A percentile compares a stretch with the other conserved stretches of the same genome.
phyloP scores from a whole-genome alignment of 2,113 vertebrate genomes.

The Neogale vison region DNA sequence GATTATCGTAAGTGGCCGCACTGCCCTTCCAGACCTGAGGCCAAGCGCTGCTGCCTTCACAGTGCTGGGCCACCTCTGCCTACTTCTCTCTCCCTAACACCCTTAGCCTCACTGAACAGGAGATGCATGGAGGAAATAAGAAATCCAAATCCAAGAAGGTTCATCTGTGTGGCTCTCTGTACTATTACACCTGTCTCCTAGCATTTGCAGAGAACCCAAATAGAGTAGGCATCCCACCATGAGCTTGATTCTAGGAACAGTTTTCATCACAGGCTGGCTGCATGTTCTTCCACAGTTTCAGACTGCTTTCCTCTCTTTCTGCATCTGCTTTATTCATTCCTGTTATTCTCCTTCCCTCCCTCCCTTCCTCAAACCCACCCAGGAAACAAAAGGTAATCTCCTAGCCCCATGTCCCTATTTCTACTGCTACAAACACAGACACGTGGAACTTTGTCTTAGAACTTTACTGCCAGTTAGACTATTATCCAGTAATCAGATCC shows the following conservation, averaged over 20 bases:
- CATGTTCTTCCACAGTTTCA: neutral
- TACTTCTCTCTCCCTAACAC: neutral
- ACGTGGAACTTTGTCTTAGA: neutral
- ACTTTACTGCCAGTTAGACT: neutral
- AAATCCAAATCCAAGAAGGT: neutral
- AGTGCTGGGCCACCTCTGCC: neutral
- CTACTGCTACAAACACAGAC: neutral
- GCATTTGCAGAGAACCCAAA: neutral
- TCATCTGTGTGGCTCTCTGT: neutral
- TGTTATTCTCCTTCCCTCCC: too few relatives aligned
- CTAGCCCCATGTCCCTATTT: neutral
- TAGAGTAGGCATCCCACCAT: neutral
- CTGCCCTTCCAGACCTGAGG: neutral
- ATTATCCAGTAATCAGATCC: neutral
- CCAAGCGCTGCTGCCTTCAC: neutral
- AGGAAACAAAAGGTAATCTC: neutral
- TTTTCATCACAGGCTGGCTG: neutral
- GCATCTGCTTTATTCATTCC: neutral
- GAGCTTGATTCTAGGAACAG: neutral
- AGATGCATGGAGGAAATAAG: neutral
- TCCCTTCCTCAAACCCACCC: neutral
- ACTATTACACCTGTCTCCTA: neutral
- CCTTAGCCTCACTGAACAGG: neutral
- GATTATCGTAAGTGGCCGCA: slow-evolving; percentile 43
- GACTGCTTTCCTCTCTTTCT: neutral